A percentile compares a stretch with the other conserved stretches of the same genome.
phyloP scores from a whole-genome alignment of 2,797 vertebrate species.

The Galago senegalensis region DNA sequence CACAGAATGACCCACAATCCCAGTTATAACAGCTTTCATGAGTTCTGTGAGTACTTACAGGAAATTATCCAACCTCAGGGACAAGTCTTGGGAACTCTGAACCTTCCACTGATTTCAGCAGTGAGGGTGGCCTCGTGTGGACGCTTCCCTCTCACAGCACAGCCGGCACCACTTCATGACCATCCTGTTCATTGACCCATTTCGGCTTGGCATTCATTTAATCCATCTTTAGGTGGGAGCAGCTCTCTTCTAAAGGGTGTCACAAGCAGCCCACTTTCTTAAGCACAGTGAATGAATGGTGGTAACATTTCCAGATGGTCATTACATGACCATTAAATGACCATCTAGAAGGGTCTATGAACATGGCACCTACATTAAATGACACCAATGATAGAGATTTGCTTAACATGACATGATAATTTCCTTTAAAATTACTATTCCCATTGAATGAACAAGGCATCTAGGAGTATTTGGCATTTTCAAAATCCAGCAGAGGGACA shows the following conservation, averaged over 20 bases:
- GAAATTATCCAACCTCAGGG: background rate
- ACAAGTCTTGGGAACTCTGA: background rate
- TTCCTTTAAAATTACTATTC: background rate
- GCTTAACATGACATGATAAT: rapidly evolving
- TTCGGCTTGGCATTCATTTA: rapidly evolving
- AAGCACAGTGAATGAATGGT: background rate
- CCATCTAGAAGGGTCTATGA: too few relatives aligned
- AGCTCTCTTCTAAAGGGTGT: background rate
- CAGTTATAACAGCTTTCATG: background rate
- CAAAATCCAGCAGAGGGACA: background rate
- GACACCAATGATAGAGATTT: rapidly evolving
- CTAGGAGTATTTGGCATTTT: background rate
- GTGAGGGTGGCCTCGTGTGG: rapidly evolving
- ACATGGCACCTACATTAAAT: rapidly evolving
- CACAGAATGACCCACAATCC: background rate
- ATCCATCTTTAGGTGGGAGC: background rate
- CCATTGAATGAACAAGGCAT: background rate
- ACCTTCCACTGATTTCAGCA: background rate
- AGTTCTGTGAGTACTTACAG: background rate
- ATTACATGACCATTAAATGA: too few relatives aligned
- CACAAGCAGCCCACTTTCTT: background rate
- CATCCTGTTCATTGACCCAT: rapidly evolving
- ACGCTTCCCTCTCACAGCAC: rapidly evolving
- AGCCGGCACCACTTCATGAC: rapidly evolving
- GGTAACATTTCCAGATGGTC: rapidly evolving